Evolutionary conservation across 2,888 invertebrate genomes (phyloP), one percentile per base, ranked within the genome.

Genomic region (Ferrisia virgata): DNA sequence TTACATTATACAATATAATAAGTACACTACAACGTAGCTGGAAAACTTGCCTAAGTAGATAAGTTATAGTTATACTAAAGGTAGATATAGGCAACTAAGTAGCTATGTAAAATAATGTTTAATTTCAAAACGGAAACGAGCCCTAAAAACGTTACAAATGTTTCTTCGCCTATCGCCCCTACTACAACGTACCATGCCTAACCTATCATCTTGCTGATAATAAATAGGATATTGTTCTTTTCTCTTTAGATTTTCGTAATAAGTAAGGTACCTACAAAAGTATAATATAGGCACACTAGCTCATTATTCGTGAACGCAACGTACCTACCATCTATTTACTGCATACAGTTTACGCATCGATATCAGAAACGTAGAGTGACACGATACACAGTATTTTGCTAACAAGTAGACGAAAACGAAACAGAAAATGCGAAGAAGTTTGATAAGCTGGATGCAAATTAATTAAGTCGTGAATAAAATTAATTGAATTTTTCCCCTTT

Each of bases 401-500:
- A 13, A 11, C 64, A 28, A 64, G 64, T 13, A 6, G 28, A 11
- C 31, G 15, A 58, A 6, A 28, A 22, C 18, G 5, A 11, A 53
- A 6, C 11, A 58, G 64, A 25, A 36, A 72, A 28, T 11, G 18
- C 6, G 9, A 36, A 72, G 33, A 64, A 76, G 33, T 76, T 76
- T 76, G 72, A 76, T 76, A 76, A 76, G 72, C 72, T 76, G 33
- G 72, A 76, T 76, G 72, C 36, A 76, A 76, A 76, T 76, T 76
- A 76, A 76, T 76, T 76, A 76, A 76, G 36, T 76, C 72, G 72
- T 22, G 72, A 76, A 76, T 76, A 76, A 76, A 76, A 76, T 76
- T 76, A 76, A 76, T 76, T 76, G 72, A 76, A 76, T 76, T 76
- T 76, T 76, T 76, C 72, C 36, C 72, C 72, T 76, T 76, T 76